These are phyloP conservation scores for Hypomecis atomaria DNA, from an alignment of 2,888 invertebrate genomes.

Conservation along the genomic window DNA sequence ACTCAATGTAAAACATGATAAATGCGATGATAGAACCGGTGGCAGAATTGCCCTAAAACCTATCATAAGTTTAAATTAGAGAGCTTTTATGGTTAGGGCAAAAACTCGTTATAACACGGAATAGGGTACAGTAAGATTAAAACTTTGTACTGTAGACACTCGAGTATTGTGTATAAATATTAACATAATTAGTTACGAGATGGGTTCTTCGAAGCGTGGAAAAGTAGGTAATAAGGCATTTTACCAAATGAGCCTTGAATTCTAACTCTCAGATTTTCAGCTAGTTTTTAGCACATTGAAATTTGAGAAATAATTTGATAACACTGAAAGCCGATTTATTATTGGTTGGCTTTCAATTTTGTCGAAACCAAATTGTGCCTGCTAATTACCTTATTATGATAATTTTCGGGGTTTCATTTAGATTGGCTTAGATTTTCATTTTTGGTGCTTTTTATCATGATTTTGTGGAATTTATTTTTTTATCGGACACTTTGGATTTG, in stretches of 20 bases:
- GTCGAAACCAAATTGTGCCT: not conserved
- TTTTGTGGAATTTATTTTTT: too few species aligned
- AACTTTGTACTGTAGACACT: slow-evolving; percentile 45
- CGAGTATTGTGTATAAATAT: slow-evolving; percentile 27
- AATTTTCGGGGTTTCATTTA: slow-evolving; percentile 6
- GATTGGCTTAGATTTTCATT: not conserved
- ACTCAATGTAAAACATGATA: slow-evolving; percentile 1
- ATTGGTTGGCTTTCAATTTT: slow-evolving; percentile 1
- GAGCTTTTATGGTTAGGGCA: slow-evolving; percentile 45
- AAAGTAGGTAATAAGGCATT: slow-evolving; percentile 9
- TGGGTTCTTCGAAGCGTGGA: slow-evolving; percentile 17
- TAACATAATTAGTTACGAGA: slow-evolving; percentile 34
- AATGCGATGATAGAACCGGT: slow-evolving; percentile 25
- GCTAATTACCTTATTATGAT: slow-evolving; percentile 2
- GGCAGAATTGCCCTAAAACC: slow-evolving; percentile 44
- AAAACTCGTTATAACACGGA: slow-evolving; percentile 55
- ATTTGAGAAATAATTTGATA: not conserved
- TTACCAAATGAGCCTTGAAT: slow-evolving; percentile 5
- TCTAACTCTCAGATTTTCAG: not conserved
- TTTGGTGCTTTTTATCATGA: not conserved
- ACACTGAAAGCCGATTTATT: slow-evolving; percentile 3
- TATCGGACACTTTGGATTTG: too few species aligned
- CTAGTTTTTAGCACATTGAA: not conserved
- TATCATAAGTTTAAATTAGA: slow-evolving; percentile 58
- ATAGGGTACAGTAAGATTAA: slow-evolving; percentile 52